These are phyloP conservation scores for Chymomyza procnemis DNA, from an alignment of 2,888 invertebrate species.

Conservation along the genomic window DNA sequence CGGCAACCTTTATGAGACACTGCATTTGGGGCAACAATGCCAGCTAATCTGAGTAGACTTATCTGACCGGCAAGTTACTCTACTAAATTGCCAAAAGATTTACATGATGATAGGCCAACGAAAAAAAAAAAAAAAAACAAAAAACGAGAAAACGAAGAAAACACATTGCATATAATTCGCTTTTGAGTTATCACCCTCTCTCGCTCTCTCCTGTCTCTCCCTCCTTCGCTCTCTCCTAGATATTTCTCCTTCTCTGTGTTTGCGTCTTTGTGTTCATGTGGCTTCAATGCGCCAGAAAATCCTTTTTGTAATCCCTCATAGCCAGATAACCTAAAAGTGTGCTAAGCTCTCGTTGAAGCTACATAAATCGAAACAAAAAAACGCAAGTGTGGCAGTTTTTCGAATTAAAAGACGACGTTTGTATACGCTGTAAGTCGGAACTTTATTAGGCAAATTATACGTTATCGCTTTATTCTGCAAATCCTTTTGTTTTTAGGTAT, in stretches of 20 bases:
- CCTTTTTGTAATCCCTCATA: constrained; percentile 59
- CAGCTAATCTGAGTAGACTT: constrained; percentile 35
- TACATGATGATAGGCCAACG: constrained; percentile 45
- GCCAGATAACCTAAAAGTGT: constrained; percentile 65
- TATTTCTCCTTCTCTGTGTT: not conserved
- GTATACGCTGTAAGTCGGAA: not conserved
- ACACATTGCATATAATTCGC: constrained; percentile 15
- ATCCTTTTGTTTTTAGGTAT: too few relatives aligned
- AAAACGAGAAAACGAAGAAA: not conserved
- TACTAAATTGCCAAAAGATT: constrained; percentile 48
- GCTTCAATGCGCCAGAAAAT: constrained; percentile 40
- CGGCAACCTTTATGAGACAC: not conserved
- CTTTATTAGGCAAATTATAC: too few relatives aligned
- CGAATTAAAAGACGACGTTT: not conserved
- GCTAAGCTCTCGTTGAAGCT: constrained; percentile 53
- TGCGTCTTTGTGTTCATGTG: not conserved
- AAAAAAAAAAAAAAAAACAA: too few relatives aligned
- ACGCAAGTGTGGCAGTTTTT: not conserved
- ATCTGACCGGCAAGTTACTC: constrained; percentile 57
- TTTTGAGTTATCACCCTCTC: not conserved
- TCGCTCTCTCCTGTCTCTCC: too few relatives aligned
- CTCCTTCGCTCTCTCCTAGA: too few relatives aligned
- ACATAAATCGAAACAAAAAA: constrained; percentile 6
- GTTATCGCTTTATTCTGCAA: too few relatives aligned
- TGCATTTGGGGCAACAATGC: constrained; percentile 30